Conservation (phyloP, 2,888 invertebrate species). For the Ichneumoninae sp. region DNA sequence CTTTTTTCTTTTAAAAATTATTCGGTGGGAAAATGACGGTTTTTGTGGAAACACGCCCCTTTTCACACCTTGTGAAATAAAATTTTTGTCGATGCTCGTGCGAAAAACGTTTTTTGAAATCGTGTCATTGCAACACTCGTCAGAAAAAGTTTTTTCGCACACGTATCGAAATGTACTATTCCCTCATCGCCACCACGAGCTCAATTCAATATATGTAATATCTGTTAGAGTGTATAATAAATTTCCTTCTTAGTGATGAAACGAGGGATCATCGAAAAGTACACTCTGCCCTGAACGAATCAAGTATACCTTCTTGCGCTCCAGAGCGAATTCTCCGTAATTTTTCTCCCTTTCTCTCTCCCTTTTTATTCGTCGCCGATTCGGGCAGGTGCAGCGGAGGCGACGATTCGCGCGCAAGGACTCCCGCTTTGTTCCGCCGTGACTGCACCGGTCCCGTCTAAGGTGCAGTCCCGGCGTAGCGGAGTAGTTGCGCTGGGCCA, state of each 20-base stretch:
- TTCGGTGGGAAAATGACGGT: no score
- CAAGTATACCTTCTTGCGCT: slow-evolving; percentile 15
- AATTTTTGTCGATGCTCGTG: no score
- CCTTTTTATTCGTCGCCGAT: slow-evolving; percentile 35
- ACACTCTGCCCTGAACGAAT: background rate
- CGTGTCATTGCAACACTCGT: no score
- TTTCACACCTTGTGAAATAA: no score
- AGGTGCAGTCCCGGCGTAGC: slow-evolving; percentile 58
- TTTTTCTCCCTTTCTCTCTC: slow-evolving; percentile 1
- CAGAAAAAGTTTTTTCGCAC: no score
- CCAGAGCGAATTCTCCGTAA: slow-evolving; percentile 1
- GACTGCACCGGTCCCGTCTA: slow-evolving; percentile 58
- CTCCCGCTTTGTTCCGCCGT: slow-evolving; percentile 52
- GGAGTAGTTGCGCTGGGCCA: slow-evolving; percentile 59
- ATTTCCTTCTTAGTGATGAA: slow-evolving; percentile 3
- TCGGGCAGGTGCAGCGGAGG: slow-evolving; percentile 62
- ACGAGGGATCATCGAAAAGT: slow-evolving; percentile 24
- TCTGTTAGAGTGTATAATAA: slow-evolving; percentile 34
- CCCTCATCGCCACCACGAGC: background rate
- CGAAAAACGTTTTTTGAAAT: no score
- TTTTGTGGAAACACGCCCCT: no score
- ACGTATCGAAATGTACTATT: background rate
- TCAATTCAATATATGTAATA: slow-evolving; percentile 47
- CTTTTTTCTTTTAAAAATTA: background rate
- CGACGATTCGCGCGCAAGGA: slow-evolving; percentile 54